phyloP scores from a whole-genome alignment of 2,888 invertebrate species.

The Idaea dimidiata region DNA sequence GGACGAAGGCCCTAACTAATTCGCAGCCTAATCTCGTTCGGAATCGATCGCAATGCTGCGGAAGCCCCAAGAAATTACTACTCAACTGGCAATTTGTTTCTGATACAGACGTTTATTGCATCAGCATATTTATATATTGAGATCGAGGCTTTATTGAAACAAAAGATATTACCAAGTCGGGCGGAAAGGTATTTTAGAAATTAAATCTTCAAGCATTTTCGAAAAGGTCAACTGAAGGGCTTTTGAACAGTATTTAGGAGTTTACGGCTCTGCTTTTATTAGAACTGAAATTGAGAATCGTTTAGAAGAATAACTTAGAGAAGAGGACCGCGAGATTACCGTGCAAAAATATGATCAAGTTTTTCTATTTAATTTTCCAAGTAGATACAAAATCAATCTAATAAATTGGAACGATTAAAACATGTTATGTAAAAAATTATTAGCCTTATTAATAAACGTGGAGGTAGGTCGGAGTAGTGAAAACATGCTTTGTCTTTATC shows the following conservation, averaged over 20 bases:
- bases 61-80: conserved; percentile 27
- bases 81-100: conserved; percentile 23
- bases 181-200: not conserved
- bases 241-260: not conserved
- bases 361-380: not conserved
- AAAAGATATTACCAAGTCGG: not conserved
- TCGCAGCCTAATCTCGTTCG: conserved; percentile 38
- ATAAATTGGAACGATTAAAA: too few species aligned
- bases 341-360: not conserved
- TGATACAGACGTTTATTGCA: conserved; percentile 15
- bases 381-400: not conserved
- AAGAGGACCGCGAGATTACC: not conserved
- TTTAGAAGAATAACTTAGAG: not conserved
- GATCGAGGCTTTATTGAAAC: not conserved
- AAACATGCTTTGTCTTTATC: too few species aligned
- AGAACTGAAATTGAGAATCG: not conserved
- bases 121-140: conserved; percentile 8
- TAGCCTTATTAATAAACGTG: too few species aligned
- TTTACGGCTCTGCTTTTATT: not conserved
- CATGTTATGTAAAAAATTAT: too few species aligned
- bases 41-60: conserved; percentile 33
- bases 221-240: not conserved
- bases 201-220: conserved; percentile 2
- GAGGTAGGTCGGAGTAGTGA: too few species aligned
- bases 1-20: conserved; percentile 41